A percentile compares a stretch with the other conserved stretches of the same genome.
phyloP scores from a whole-genome alignment of 2,888 invertebrate species.

The Pseudolycoriella hygida region DNA sequence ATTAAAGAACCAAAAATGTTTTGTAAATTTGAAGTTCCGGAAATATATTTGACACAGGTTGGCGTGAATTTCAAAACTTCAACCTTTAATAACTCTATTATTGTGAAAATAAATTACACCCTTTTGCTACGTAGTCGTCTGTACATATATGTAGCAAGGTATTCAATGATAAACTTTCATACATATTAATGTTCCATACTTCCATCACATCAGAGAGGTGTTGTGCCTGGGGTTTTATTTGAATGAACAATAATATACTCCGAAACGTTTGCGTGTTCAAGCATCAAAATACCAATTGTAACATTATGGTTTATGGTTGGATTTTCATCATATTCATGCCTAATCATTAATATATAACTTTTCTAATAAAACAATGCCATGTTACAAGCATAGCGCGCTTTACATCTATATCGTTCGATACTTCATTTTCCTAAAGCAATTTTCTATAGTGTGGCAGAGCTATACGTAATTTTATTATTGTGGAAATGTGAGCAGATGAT shows the following conservation, averaged over 20 bases:
- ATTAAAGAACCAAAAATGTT: too few species aligned
- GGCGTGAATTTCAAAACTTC: background rate
- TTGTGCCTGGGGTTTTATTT: too few species aligned
- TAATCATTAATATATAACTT: background rate
- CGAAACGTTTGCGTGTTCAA: background rate
- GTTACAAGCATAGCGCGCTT: background rate
- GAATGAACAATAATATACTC: too few species aligned
- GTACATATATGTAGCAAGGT: too few species aligned
- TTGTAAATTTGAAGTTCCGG: background rate
- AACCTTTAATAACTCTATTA: conserved; percentile 1
- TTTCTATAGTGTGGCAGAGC: too few species aligned
- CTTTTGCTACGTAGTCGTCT: too few species aligned
- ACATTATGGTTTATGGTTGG: background rate
- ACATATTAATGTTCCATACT: background rate
- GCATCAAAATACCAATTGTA: conserved; percentile 1
- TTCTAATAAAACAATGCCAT: background rate
- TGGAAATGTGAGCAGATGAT: background rate
- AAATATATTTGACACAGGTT: background rate
- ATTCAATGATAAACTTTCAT: too few species aligned
- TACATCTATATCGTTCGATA: too few species aligned
- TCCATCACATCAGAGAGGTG: background rate
- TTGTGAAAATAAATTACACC: too few species aligned
- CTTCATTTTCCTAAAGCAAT: too few species aligned
- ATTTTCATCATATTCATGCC: conserved; percentile 1
- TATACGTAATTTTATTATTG: background rate